phyloP scores from a whole-genome alignment of 2,113 vertebrate species.

The Stigmatopora nigra region DNA sequence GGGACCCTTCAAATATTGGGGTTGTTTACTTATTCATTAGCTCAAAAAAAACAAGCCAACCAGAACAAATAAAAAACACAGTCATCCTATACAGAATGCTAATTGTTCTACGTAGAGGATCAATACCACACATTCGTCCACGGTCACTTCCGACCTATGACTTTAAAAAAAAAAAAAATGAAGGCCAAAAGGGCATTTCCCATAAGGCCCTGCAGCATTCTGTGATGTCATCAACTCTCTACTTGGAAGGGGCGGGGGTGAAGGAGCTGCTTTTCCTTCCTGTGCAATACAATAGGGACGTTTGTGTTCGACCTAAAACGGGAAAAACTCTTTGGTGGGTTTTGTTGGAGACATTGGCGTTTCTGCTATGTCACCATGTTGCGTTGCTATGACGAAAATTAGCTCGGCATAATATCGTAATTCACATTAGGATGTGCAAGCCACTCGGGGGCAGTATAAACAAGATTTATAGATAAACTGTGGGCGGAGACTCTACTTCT shows the following conservation, averaged over 20 bases:
- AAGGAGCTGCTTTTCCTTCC: conserved; percentile 69
- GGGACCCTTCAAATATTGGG: conserved; percentile 13
- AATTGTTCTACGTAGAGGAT: too few relatives aligned
- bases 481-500: too few relatives aligned
- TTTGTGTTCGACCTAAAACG: conserved; percentile 10
- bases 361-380: not conserved
- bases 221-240: conserved; percentile 45
- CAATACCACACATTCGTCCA: too few relatives aligned
- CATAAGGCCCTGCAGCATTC: conserved; percentile 32
- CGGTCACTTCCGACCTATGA: too few relatives aligned
- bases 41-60: conserved; percentile 3
- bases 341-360: conserved; percentile 20
- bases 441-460: too few relatives aligned
- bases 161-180: not conserved
- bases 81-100: too few relatives aligned
- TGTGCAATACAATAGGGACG: conserved; percentile 62
- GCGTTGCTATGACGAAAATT: too few relatives aligned
- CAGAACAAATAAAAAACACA: too few relatives aligned
- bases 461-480: too few relatives aligned
- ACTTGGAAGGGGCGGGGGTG: conserved; percentile 38
- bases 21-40: conserved; percentile 18
- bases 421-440: too few relatives aligned
- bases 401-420: too few relatives aligned
- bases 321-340: conserved; percentile 28
- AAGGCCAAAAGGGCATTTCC: conserved; percentile 52